Conservation (phyloP, 2,113 vertebrate species). For the Sinocyclocheilus maitianheensis region DNA sequence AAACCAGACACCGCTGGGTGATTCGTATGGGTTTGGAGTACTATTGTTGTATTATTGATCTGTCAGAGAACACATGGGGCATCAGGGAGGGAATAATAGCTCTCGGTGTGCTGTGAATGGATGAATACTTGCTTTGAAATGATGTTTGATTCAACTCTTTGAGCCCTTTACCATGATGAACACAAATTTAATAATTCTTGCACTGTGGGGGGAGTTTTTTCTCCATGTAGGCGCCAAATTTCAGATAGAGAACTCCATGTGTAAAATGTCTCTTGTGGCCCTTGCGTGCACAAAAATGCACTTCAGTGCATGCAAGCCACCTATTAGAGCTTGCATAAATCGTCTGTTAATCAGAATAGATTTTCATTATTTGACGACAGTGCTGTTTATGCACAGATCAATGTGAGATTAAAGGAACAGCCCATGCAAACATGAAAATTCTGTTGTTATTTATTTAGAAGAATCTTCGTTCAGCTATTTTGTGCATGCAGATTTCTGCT, state of each 20-base stretch:
- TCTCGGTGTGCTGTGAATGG: conserved; percentile 25
- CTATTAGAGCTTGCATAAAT: conserved; percentile 28
- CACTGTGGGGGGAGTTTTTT: conserved; percentile 36
- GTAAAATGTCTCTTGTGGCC: neutral
- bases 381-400: neutral
- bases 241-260: neutral
- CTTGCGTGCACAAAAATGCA: neutral
- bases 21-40: conserved; percentile 18
- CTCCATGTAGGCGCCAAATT: neutral
- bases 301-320: neutral
- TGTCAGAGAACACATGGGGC: conserved; percentile 3
- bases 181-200: conserved; percentile 28
- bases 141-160: conserved; percentile 38
- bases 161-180: conserved; percentile 8
- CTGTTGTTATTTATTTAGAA: neutral
- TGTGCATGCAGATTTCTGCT: neutral
- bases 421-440: neutral
- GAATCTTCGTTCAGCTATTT: too few relatives aligned
- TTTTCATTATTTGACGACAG: neutral
- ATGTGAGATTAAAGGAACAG: neutral
- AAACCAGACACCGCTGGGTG: neutral
- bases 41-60: conserved; percentile 46
- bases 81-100: conserved; percentile 39
- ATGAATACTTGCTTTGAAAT: conserved; percentile 37
- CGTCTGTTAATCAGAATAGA: conserved; percentile 19